A percentile compares a stretch with the other conserved stretches of the same genome.
Evolutionary conservation across 2,888 invertebrate species (phyloP).

Genomic region (Scaptomyza reducta): DNA sequence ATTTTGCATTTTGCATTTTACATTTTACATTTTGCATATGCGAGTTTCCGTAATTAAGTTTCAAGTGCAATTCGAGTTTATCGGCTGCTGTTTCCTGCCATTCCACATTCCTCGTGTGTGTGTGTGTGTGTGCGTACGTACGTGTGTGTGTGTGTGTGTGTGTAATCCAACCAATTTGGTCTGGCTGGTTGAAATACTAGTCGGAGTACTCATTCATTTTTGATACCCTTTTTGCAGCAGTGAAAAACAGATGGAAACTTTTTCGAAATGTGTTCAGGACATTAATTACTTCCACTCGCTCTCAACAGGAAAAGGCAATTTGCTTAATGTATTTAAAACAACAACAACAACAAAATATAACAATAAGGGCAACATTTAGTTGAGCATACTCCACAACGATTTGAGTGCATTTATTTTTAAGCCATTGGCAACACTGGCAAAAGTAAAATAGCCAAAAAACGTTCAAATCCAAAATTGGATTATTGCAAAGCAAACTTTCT

Average conservation of each 20-base stretch:
- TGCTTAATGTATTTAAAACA: background rate
- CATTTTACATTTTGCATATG: conserved; percentile 69
- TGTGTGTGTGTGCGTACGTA: conserved; percentile 1
- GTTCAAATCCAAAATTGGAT: background rate
- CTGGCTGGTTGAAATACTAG: background rate
- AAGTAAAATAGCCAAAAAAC: background rate
- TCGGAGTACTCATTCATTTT: background rate
- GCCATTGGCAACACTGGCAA: background rate
- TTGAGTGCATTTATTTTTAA: background rate
- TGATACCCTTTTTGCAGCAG: background rate
- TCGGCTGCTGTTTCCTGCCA: conserved; percentile 38
- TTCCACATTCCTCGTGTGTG: background rate
- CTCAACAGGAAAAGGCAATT: background rate
- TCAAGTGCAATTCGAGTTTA: conserved; percentile 72
- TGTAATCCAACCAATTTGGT: conserved; percentile 50
- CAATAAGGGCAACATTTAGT: background rate
- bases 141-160: conserved; percentile 14
- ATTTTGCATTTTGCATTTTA: conserved; percentile 66
- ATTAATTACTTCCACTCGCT: background rate
- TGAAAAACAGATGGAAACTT: background rate
- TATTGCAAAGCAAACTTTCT: background rate
- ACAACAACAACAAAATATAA: background rate
- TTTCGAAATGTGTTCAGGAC: background rate
- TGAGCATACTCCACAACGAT: background rate
- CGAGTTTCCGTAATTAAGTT: conserved; percentile 72